A percentile compares a stretch with the other conserved stretches of the same genome.
These are phyloP conservation scores for Caenorhabditis brenneri DNA, from an alignment of 1,140 invertebrate genomes.

Conservation along the genomic window DNA sequence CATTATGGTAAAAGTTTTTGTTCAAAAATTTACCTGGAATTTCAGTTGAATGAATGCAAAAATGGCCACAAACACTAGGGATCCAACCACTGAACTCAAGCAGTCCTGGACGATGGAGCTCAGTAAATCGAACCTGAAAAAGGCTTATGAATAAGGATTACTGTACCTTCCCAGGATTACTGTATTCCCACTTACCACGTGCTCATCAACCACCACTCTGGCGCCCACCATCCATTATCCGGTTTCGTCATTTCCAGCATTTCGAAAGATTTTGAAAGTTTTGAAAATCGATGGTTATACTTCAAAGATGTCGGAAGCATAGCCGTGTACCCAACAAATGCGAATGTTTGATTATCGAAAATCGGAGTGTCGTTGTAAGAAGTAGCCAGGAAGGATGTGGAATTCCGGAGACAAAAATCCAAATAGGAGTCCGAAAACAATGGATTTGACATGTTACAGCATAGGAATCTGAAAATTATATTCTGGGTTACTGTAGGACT, in stretches of 20 bases:
- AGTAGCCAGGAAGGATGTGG: slow-evolving; percentile 63
- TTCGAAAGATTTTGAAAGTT: slow-evolving; percentile 65
- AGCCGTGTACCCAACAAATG: slow-evolving; percentile 69
- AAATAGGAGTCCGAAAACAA: slow-evolving; percentile 61
- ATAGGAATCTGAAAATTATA: slow-evolving; percentile 62
- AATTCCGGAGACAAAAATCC: slow-evolving; percentile 67
- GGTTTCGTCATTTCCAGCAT: slow-evolving; percentile 53
- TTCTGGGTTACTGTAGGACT: neutral
- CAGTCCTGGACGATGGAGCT: slow-evolving; percentile 65
- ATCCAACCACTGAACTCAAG: slow-evolving; percentile 61
- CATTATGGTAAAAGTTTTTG: neutral
- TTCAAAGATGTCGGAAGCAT: slow-evolving; percentile 63
- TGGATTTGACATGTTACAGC: slow-evolving; percentile 61
- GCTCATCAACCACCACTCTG: slow-evolving; percentile 68
- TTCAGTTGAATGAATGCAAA: slow-evolving; percentile 62
- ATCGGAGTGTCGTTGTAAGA: slow-evolving; percentile 69
- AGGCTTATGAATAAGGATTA: neutral
- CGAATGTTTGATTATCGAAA: slow-evolving; percentile 68
- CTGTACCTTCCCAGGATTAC: neutral
- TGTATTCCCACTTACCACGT: slow-evolving; percentile 61
- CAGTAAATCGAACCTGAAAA: slow-evolving; percentile 62
- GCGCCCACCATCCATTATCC: slow-evolving; percentile 63
- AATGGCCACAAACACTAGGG: slow-evolving; percentile 63
- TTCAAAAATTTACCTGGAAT: slow-evolving; percentile 47
- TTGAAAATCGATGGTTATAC: slow-evolving; percentile 70